Conservation (phyloP, 1,140 invertebrate genomes). For the Acromyrmex echinatior region DNA sequence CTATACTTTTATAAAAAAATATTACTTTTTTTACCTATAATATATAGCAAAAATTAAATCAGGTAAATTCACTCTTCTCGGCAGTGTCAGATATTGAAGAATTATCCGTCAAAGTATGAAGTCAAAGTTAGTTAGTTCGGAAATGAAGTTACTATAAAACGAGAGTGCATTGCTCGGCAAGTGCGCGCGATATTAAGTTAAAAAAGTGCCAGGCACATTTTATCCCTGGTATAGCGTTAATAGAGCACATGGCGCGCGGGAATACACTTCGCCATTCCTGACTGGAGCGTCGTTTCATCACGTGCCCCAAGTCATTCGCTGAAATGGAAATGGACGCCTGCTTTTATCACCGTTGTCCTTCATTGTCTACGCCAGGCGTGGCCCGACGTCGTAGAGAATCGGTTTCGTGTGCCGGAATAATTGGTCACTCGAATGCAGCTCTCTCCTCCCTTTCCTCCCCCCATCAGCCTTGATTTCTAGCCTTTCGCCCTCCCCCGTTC, state of each 20-base stretch:
- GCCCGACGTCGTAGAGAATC: conserved; percentile 20
- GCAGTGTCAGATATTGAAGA: neutral
- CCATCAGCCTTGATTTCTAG: conserved; percentile 37
- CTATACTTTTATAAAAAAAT: neutral
- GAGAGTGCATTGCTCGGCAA: conserved; percentile 37
- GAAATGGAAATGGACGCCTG: neutral
- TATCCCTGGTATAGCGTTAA: conserved; percentile 17
- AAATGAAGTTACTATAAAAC: conserved; percentile 48
- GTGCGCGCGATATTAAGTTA: conserved; percentile 44
- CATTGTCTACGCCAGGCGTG: conserved; percentile 33
- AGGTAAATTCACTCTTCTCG: neutral
- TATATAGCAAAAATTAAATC: neutral
- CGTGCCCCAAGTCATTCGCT: conserved; percentile 26
- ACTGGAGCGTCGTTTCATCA: conserved; percentile 21
- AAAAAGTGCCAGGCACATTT: conserved; percentile 46
- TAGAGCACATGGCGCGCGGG: conserved; percentile 18
- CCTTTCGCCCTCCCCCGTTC: neutral
- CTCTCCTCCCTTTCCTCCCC: neutral
- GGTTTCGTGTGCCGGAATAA: conserved; percentile 73
- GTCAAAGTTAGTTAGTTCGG: conserved; percentile 32
- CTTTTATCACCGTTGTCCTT: conserved; percentile 42
- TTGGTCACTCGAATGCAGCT: conserved; percentile 68
- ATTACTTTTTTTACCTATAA: neutral
- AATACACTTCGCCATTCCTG: neutral
- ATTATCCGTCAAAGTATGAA: conserved; percentile 23